Base-by-base conservation (phyloP, 2,797 vertebrate genomes). In the Pipistrellus nathusii region DNA sequence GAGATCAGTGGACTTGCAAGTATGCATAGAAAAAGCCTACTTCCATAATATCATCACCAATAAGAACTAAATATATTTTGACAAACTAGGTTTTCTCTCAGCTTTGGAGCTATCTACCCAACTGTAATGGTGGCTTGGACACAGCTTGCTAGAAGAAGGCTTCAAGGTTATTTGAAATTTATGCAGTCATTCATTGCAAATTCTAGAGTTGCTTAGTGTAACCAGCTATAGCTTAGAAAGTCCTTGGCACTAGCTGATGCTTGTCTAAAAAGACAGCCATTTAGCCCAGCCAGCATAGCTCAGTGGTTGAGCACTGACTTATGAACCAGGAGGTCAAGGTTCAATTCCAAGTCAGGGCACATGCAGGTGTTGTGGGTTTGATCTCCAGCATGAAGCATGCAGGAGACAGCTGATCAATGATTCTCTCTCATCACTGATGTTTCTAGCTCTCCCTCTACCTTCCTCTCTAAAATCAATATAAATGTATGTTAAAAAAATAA, bases 1-100 rank as follows among this genome's bases (percentile, higher is more conserved):
- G 84, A 96, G 44, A 88, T 46, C n/a, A 73, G 48, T 32, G 30
- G 85, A 93, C 86, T 53, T 93, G 73, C 25, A 94, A 83, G 92
- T 21, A 57, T 35, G 11, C 27, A 64, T 6, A 76, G 18, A 62
- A 75, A 85, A 92, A 87, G 11, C 59, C 59, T 23, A 81, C 88
- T 88, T 86, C 57, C 41, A 93, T 85, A 64, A 81, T 32, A 90
- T 88, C 48, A 91, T 71, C 57, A 85, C 68, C 51, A 91, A 90
- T 12, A 91, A 80, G 10, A 93, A 32, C 35, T 73, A 85, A 88
- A 62, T 72, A 3, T 64, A 83, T 73, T 87, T 87, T 88, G 57
- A 93, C 48, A 88, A 4, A 46, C 13, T 41, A 88, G 51, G 21
- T 51, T 85, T 85, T 83, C 13, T 85, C 30, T 92, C 30, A 75